phyloP scores from a whole-genome alignment of 2,888 invertebrate species.

The Andrena marginata region DNA sequence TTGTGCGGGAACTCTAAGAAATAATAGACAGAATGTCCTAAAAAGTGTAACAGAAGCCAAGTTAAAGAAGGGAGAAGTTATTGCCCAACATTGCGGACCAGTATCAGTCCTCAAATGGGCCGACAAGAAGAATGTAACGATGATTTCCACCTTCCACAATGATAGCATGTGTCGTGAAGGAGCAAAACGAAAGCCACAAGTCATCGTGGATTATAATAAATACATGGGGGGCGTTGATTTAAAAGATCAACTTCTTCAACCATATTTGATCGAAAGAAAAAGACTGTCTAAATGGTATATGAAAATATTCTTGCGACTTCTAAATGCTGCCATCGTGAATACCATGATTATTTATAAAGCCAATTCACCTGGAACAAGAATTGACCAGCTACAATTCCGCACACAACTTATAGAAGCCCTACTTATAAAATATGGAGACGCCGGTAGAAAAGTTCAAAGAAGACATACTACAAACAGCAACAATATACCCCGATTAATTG shows the following conservation, averaged over 20 bases:
- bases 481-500: too few species aligned
- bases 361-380: neutral
- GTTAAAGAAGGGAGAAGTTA: neutral
- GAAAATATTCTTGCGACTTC: neutral
- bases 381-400: too few species aligned
- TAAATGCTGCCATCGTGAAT: neutral
- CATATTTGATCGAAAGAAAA: neutral
- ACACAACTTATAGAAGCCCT: too few species aligned
- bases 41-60: neutral
- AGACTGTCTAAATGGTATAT: neutral
- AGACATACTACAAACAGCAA: too few species aligned
- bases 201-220: neutral
- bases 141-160: constrained; percentile 1
- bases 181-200: neutral
- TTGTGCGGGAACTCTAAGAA: neutral
- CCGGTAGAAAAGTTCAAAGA: too few species aligned
- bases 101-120: neutral
- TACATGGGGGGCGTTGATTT: neutral
- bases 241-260: constrained; percentile 1
- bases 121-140: neutral
- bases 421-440: too few species aligned
- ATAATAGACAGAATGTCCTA: neutral
- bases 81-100: neutral
- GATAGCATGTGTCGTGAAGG: neutral
- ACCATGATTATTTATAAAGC: neutral